Base-by-base conservation (phyloP, 1,140 invertebrate genomes). In the Thalassaphorura encarpata region DNA sequence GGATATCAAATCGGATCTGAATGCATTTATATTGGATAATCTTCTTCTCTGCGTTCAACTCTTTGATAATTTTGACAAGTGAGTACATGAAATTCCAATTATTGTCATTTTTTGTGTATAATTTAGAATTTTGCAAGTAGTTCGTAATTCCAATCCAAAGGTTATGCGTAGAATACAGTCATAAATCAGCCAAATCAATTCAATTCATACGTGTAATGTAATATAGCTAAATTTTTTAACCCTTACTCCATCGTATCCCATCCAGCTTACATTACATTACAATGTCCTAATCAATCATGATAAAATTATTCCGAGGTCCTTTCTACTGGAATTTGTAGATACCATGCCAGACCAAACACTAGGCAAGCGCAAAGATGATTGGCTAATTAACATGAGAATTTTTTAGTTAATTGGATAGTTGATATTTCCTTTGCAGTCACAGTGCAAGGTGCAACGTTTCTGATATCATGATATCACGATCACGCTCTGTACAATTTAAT, bases 61-160 rank as follows among this genome's bases (percentile, higher is more conserved):
- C 71, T 87, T 86, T 54, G 74, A 80, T 42, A 83, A 88, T 69
- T 87, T 79, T 66, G 81, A 86, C 61, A 76, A 77, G 84, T 86
- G 72, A 77, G 46, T n/a, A 11, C 42, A 8, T 13, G 11, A 43
- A 43, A 8, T 43, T 43, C 41, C 21, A 43, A 11, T 43, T 43
- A 36, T 16, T 16, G 33, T 39, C 8, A n/a, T n/a, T n/a, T n/a
- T n/a, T n/a, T n/a, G n/a, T n/a, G 8, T 36, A 36, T 36, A n/a
- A 36, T 36, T 36, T n/a, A 36, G n/a, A 36, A 36, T 36, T 36
- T 8, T 36, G 33, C n/a, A 36, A 36, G 33, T 8, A n/a, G n/a
- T 36, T 11, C n/a, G 8, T 36, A 11, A n/a, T n/a, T 11, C n/a
- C n/a, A 11, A n/a, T n/a, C 8, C 33, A 11, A 36, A 11, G 8